Conservation (phyloP, 2,797 vertebrate species). For the Gymnoscopelus braueri region DNA sequence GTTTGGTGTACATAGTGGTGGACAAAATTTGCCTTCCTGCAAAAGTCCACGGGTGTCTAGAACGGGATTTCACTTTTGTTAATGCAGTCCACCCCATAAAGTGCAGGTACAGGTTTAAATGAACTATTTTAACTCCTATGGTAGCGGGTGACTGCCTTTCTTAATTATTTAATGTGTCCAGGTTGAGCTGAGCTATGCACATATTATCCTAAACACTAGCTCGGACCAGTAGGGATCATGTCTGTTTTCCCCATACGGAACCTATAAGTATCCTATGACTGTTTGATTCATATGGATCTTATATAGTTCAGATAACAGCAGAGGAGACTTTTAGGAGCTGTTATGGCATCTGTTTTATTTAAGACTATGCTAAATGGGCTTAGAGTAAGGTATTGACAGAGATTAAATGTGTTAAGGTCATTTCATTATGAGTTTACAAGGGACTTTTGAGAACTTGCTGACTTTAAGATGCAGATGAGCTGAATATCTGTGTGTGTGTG, state of each 20-base stretch:
- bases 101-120: too few relatives aligned
- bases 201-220: conserved; percentile 13
- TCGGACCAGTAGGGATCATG: conserved; percentile 25
- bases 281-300: background rate
- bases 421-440: conserved; percentile 1
- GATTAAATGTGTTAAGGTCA: conserved; percentile 2
- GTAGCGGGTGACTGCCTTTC: too few relatives aligned
- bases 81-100: too few relatives aligned
- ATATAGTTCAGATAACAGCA: background rate
- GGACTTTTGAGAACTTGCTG: too few relatives aligned
- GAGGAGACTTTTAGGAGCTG: background rate
- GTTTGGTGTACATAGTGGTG: too few relatives aligned
- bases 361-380: background rate
- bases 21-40: too few relatives aligned
- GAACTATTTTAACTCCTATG: too few relatives aligned
- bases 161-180: conserved; percentile 11
- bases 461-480: too few relatives aligned
- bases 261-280: background rate
- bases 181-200: conserved; percentile 21
- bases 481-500: conserved; percentile 4
- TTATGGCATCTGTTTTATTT: conserved; percentile 14
- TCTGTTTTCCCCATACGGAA: background rate
- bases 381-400: background rate
- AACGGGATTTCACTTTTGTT: too few relatives aligned
- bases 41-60: too few relatives aligned